Conservation (phyloP, 2,888 invertebrate genomes). For the Noctua janthe region DNA sequence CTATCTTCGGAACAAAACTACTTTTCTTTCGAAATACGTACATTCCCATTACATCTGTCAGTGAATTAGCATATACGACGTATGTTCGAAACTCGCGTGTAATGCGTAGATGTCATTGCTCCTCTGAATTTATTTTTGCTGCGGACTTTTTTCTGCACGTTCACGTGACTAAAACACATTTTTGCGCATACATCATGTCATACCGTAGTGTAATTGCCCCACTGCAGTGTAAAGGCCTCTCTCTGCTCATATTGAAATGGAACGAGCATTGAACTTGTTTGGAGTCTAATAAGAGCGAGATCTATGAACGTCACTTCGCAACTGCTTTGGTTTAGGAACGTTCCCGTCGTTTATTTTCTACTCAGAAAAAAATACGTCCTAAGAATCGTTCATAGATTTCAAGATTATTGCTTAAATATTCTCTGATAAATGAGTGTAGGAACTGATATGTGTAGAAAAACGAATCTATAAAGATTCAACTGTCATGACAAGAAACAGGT, state of each 20-base stretch:
- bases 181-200: constrained; percentile 5
- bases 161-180: constrained; percentile 21
- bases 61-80: constrained; percentile 4
- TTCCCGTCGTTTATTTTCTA: not conserved
- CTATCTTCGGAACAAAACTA: not conserved
- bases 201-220: constrained; percentile 3
- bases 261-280: not conserved
- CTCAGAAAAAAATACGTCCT: not conserved
- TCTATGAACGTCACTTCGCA: not conserved
- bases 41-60: not conserved
- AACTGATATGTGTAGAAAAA: too few relatives aligned
- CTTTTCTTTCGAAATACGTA: not conserved
- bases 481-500: not conserved
- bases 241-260: not conserved
- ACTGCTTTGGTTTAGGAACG: not conserved
- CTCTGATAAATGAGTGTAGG: not conserved
- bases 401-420: not conserved
- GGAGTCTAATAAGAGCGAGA: not conserved
- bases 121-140: constrained; percentile 37
- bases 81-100: constrained; percentile 5
- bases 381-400: not conserved
- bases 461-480: not conserved
- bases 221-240: not conserved
- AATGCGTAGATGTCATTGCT: constrained; percentile 39
- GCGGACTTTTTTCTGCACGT: constrained; percentile 2